These are phyloP conservation scores for Linyphia triangularis DNA, from an alignment of 2,888 invertebrate genomes.

Conservation along the genomic window DNA sequence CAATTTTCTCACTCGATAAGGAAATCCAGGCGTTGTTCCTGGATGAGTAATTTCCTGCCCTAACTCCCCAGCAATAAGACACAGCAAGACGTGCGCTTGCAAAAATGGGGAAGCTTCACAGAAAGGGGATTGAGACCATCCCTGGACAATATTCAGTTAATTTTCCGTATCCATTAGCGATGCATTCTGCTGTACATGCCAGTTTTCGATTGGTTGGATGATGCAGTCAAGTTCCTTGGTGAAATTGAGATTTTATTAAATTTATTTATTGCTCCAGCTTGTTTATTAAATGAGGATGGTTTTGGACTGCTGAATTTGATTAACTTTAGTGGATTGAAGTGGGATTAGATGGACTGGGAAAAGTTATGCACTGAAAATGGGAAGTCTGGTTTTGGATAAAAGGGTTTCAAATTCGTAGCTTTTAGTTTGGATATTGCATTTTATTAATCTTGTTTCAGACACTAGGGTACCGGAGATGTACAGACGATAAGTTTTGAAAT, in stretches of 20 bases:
- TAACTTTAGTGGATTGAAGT: no score
- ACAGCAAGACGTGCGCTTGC: not conserved
- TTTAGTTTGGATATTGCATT: no score
- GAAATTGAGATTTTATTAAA: not conserved
- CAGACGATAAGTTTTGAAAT: no score
- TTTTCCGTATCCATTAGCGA: slow-evolving; percentile 11
- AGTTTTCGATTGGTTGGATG: not conserved
- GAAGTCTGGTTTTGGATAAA: no score
- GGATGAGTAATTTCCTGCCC: slow-evolving; percentile 51
- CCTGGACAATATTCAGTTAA: slow-evolving; percentile 19
- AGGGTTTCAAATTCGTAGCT: no score
- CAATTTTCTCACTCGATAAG: slow-evolving; percentile 47
- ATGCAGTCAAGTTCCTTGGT: not conserved
- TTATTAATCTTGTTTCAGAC: no score
- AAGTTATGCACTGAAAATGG: no score
- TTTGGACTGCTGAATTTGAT: not conserved
- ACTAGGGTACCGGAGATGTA: no score
- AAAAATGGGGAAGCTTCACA: not conserved
- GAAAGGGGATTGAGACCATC: not conserved
- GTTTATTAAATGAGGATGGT: not conserved
- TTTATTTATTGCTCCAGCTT: not conserved
- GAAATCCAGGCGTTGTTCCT: slow-evolving; percentile 49
- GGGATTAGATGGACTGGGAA: no score
- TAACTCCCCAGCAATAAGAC: slow-evolving; percentile 32
- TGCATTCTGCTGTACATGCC: not conserved